Evolutionary conservation across 2,888 invertebrate species (phyloP).

Genomic region (Lasioglossum malachurum): DNA sequence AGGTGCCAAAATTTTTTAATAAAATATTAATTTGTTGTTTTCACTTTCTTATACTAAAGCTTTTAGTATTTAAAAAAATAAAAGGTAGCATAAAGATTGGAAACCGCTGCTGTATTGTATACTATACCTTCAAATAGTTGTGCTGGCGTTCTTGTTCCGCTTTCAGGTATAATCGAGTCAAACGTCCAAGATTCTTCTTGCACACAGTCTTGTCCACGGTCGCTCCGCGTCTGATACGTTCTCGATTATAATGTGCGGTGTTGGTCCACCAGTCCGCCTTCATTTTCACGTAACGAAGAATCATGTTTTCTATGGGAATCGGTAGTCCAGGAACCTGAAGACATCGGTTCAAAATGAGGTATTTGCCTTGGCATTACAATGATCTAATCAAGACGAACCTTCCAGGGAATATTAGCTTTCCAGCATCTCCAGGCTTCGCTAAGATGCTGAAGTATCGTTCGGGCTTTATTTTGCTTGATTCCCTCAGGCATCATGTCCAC

Average conservation of each 20-base stretch:
- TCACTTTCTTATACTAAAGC: too few species aligned
- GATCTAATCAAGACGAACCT: constrained; percentile 87
- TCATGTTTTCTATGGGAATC: constrained; percentile 99
- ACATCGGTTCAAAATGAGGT: not conserved
- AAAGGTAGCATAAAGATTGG: too few species aligned
- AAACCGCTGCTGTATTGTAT: too few species aligned
- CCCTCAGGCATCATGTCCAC: constrained; percentile 99
- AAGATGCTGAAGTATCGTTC: constrained; percentile 99
- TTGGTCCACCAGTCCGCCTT: constrained; percentile 99
- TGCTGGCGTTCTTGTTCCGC: constrained; percentile 99
- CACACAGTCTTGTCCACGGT: constrained; percentile 99
- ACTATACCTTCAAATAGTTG: constrained; percentile 95
- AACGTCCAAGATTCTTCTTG: constrained; percentile 99
- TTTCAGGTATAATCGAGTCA: constrained; percentile 98
- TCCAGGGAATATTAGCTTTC: constrained; percentile 99
- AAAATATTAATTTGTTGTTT: too few species aligned
- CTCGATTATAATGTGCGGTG: constrained; percentile 99
- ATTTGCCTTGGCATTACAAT: not conserved
- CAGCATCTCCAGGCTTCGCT: constrained; percentile 99
- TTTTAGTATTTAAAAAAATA: too few species aligned
- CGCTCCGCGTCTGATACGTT: constrained; percentile 99
- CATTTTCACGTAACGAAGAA: constrained; percentile 99
- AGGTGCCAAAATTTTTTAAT: too few species aligned
- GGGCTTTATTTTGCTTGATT: constrained; percentile 99
- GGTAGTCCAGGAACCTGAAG: constrained; percentile 96